phyloP scores from a whole-genome alignment of 2,113 vertebrate species.

The Ptychochromis oligacanthus region DNA sequence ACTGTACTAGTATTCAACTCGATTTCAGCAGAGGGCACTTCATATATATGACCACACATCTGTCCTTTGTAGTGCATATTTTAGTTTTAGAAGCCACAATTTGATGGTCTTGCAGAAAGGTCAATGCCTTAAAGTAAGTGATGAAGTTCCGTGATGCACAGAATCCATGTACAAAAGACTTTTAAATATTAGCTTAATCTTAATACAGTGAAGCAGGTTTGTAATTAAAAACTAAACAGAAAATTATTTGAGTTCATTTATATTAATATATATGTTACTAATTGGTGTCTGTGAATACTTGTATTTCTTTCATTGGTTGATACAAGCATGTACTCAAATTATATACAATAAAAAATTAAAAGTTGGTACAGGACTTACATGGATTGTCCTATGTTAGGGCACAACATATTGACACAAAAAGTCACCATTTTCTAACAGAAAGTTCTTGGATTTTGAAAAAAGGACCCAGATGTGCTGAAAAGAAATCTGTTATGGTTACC shows the following conservation, averaged over 20 bases:
- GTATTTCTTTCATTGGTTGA: not conserved
- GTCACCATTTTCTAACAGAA: not conserved
- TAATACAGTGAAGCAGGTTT: not conserved
- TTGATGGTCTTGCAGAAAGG: not conserved
- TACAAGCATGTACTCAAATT: not conserved
- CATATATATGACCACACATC: not conserved
- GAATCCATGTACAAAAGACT: not conserved
- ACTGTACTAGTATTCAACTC: not conserved
- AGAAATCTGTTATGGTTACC: not conserved
- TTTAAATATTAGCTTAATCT: not conserved
- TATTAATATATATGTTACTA: not conserved
- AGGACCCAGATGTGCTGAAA: not conserved
- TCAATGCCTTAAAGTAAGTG: not conserved
- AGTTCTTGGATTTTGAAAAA: not conserved
- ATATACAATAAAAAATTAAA: no score
- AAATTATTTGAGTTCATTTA: not conserved
- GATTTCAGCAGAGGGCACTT: not conserved
- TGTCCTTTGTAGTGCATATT: not conserved
- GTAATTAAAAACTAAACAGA: not conserved
- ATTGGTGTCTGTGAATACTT: not conserved
- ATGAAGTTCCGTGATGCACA: not conserved
- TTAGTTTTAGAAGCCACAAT: not conserved
- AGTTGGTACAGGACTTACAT: not conserved
- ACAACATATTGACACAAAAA: not conserved
- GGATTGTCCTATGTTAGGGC: no score